Conservation (phyloP, 1,140 invertebrate species). For the Laupala kohalensis region DNA sequence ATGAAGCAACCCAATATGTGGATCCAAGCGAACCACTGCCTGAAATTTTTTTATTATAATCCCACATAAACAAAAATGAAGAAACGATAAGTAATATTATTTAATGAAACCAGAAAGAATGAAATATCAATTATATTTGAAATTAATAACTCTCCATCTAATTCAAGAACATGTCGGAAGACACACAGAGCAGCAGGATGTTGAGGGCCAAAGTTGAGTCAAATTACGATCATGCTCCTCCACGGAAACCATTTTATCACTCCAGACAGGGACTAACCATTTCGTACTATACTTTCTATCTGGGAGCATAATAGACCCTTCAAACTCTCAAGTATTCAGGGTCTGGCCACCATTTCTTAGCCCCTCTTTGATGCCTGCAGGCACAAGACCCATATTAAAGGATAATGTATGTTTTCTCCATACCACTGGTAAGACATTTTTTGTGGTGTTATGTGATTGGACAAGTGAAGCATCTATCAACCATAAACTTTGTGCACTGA, state of each 20-base stretch:
- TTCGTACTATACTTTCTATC: not conserved
- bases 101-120: too few relatives aligned
- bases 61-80: too few relatives aligned
- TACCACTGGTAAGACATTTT: too few relatives aligned
- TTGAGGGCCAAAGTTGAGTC: constrained; percentile 70
- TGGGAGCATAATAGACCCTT: constrained; percentile 41
- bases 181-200: constrained; percentile 81
- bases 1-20: constrained; percentile 73
- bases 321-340: constrained; percentile 40
- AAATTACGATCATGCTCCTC: constrained; percentile 41
- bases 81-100: too few relatives aligned
- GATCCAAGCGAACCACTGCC: constrained; percentile 75
- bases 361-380: constrained; percentile 17
- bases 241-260: constrained; percentile 29
- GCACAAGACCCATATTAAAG: too few relatives aligned
- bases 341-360: constrained; percentile 36
- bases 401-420: too few relatives aligned
- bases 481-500: too few relatives aligned
- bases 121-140: too few relatives aligned
- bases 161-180: constrained; percentile 54
- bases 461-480: too few relatives aligned
- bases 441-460: too few relatives aligned
- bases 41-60: too few relatives aligned
- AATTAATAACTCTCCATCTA: constrained; percentile 76
- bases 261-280: not conserved